These are phyloP conservation scores for Entelurus aequoreus DNA, from an alignment of 2,113 vertebrate genomes.

Conservation along the genomic window DNA sequence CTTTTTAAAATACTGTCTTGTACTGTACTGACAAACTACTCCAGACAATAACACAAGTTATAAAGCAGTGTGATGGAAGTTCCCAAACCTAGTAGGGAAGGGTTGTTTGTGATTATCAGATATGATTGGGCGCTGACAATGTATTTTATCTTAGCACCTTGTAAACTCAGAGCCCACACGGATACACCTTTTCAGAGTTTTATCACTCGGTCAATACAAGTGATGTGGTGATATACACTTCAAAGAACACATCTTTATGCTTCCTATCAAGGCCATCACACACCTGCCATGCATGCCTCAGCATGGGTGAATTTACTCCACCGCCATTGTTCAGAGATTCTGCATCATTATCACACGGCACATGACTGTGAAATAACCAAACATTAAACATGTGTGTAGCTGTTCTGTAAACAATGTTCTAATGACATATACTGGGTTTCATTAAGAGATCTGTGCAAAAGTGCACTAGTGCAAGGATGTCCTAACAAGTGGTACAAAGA, in stretches of 20 bases:
- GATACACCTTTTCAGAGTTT: conserved; percentile 28
- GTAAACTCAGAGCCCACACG: conserved; percentile 34
- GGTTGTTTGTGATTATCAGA: conserved; percentile 24
- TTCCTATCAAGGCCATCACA: conserved; percentile 38
- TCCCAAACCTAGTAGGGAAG: neutral
- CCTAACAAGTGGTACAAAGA: neutral
- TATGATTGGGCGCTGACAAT: conserved; percentile 12
- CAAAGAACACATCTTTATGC: neutral
- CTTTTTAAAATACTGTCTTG: too few relatives aligned
- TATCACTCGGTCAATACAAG: conserved; percentile 28
- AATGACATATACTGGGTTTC: too few relatives aligned
- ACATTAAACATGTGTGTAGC: conserved; percentile 28
- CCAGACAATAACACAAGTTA: too few relatives aligned
- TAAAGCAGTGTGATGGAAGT: too few relatives aligned
- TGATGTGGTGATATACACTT: neutral
- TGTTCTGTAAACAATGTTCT: conserved; percentile 25
- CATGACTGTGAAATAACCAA: conserved; percentile 47
- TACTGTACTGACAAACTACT: too few relatives aligned
- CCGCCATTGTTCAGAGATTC: conserved; percentile 30
- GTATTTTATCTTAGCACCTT: conserved; percentile 31
- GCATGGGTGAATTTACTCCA: conserved; percentile 20
- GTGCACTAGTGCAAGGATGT: too few relatives aligned
- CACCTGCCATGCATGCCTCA: conserved; percentile 38
- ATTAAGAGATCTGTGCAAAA: too few relatives aligned
- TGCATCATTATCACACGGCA: conserved; percentile 28